These are phyloP conservation scores for Menidia beryllina DNA, from an alignment of 2,113 vertebrate species.

Conservation along the genomic window DNA sequence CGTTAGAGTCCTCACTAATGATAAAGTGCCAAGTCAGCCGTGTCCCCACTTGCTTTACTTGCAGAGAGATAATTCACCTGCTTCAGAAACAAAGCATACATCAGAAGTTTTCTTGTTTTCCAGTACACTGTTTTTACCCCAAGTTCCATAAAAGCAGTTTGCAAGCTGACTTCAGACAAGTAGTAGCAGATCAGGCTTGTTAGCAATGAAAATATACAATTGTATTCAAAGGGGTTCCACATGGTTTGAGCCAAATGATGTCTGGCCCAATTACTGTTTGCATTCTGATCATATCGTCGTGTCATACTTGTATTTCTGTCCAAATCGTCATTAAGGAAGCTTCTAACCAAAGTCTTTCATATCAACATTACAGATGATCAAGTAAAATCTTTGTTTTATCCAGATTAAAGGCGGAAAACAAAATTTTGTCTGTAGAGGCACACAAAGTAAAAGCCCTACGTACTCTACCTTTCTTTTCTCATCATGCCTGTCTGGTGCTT, in stretches of 20 bases:
- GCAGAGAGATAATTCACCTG: background rate
- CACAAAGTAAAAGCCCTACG: background rate
- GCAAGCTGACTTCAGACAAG: background rate
- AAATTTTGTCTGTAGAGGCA: background rate
- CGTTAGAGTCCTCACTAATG: background rate
- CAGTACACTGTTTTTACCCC: background rate
- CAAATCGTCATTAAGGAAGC: slow-evolving; percentile 15
- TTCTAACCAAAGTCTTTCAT: background rate
- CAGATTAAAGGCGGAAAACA: background rate
- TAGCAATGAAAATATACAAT: slow-evolving; percentile 14
- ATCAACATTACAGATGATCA: background rate
- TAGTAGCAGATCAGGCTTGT: slow-evolving; percentile 18
- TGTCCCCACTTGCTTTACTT: background rate
- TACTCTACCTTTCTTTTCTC: too few relatives aligned
- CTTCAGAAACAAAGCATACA: too few relatives aligned
- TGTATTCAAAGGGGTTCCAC: background rate
- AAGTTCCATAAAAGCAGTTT: background rate
- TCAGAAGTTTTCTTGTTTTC: background rate
- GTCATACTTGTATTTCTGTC: background rate
- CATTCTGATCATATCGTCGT: slow-evolving; percentile 10
- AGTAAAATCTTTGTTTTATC: background rate
- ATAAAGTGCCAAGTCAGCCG: background rate
- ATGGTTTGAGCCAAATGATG: slow-evolving; percentile 18
- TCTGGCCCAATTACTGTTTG: background rate
- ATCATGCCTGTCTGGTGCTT: too few relatives aligned